Base-by-base conservation (phyloP, 1,140 invertebrate species). In the Chymomyza costata region DNA sequence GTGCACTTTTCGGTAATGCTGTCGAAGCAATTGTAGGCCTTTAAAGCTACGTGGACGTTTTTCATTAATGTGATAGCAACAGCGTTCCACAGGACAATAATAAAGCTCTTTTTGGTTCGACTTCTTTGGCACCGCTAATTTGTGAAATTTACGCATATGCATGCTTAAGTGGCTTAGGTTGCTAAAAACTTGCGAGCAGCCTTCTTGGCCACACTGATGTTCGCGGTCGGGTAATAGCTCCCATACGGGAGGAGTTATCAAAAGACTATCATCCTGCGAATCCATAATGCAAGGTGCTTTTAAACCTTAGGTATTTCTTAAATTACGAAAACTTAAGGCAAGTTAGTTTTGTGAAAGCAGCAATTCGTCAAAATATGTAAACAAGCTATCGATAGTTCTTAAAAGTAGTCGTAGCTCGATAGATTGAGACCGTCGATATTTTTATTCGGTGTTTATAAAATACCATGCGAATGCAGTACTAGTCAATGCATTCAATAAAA, bases 1-100 rank as follows among this genome's bases (percentile, higher is more conserved):
- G 51, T 91, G 90, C 6, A 88, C 88, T 76, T 91, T 91, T 34
- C 90, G 83, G 56, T 89, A 91, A 66, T 91, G 90, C 85, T 91
- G 83, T 13, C 86, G 84, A 28, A 87, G 38, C 6, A 68, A 43
- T 15, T 86, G 86, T 0, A 87, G 45, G 17, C 57, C 70, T 46
- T 68, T 58, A 47, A 87, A 87, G 7, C 64, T 58, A 0, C 73
- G 61, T 5, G 34, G 21, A 0, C 13, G 45, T 14, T 34, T 14
- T 1, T 25, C 11, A 6, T 52, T 37, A 8, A 30, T 55, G 67
- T 78, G 52, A 34, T 78, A 78, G 6, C 45, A 34, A 28, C 73
- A 78, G 6, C 48, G 46, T 1, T 37, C 46, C n/a, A 61, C 52
- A 1, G 73, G 73, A 34, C 73, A 78, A 19, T 78, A 55, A 13